These are phyloP conservation scores for Pseudanteris insignis DNA, from an alignment of 2,888 invertebrate species.

Conservation along the genomic window DNA sequence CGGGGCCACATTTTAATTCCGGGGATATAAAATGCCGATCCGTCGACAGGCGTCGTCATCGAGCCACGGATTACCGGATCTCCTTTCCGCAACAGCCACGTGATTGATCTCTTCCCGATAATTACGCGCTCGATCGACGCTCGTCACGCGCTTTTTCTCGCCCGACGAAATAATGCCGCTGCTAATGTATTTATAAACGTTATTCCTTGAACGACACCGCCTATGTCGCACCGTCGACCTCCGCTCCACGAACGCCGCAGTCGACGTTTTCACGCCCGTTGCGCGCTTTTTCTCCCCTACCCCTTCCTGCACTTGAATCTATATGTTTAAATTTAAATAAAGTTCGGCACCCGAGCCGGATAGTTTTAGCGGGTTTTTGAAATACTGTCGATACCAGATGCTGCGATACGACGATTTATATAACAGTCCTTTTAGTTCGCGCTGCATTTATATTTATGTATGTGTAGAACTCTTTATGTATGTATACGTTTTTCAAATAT, in stretches of 20 bases:
- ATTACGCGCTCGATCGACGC: slow-evolving; percentile 54
- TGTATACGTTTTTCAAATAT: too few species aligned
- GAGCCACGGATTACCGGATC: slow-evolving; percentile 26
- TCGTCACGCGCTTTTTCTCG: slow-evolving; percentile 15
- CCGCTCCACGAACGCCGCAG: background rate
- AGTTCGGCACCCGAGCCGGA: slow-evolving; percentile 27
- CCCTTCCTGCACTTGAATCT: slow-evolving; percentile 7
- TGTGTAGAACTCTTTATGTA: background rate
- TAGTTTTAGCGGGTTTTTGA: slow-evolving; percentile 35
- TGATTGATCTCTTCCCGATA: slow-evolving; percentile 63
- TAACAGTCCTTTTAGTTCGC: slow-evolving; percentile 22
- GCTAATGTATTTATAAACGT: slow-evolving; percentile 40
- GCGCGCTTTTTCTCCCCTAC: slow-evolving; percentile 1
- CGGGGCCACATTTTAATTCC: slow-evolving; percentile 37
- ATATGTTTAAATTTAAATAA: slow-evolving; percentile 35
- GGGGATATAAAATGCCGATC: slow-evolving; percentile 34
- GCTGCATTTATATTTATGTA: slow-evolving; percentile 13
- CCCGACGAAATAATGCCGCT: slow-evolving; percentile 28
- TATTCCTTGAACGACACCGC: slow-evolving; percentile 9
- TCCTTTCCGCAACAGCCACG: slow-evolving; percentile 33
- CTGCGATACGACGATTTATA: slow-evolving; percentile 37
- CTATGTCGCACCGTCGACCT: background rate
- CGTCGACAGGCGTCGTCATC: slow-evolving; percentile 34
- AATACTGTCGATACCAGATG: slow-evolving; percentile 42
- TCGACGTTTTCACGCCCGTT: slow-evolving; percentile 1